These are phyloP conservation scores for Ptychochromis oligacanthus DNA, from an alignment of 2,113 vertebrate genomes.

Conservation along the genomic window DNA sequence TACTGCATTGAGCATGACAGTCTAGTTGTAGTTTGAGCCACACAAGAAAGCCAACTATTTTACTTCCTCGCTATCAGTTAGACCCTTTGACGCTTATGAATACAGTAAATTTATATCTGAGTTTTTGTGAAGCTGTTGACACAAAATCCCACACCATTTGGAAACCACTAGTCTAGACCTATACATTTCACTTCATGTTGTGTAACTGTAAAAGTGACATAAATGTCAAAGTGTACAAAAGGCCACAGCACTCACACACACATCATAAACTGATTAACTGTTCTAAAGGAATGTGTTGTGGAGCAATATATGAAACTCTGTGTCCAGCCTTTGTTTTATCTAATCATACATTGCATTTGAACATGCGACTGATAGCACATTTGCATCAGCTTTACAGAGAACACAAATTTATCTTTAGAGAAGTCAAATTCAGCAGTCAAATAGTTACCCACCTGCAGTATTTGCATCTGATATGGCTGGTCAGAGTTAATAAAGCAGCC, in stretches of 20 bases:
- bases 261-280: conserved; percentile 14
- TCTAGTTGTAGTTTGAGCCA: too few relatives aligned
- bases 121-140: not conserved
- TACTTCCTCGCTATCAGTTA: not conserved
- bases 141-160: not conserved
- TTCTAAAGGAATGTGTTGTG: not conserved
- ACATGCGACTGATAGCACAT: not conserved
- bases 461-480: conserved; percentile 38
- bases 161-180: not conserved
- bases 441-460: conserved; percentile 6
- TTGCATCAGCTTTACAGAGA: conserved; percentile 15
- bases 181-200: conserved; percentile 16
- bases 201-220: conserved; percentile 5
- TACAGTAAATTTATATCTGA: not conserved
- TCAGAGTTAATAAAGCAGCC: not conserved
- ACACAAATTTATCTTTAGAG: not conserved
- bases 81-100: not conserved
- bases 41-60: not conserved
- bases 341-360: not conserved
- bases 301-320: not conserved
- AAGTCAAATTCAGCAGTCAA: conserved; percentile 19
- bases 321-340: not conserved
- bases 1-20: not conserved
- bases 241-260: conserved; percentile 5
- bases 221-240: conserved; percentile 32